Conservation (phyloP, 2,113 vertebrate genomes). For the Eublepharis macularius region DNA sequence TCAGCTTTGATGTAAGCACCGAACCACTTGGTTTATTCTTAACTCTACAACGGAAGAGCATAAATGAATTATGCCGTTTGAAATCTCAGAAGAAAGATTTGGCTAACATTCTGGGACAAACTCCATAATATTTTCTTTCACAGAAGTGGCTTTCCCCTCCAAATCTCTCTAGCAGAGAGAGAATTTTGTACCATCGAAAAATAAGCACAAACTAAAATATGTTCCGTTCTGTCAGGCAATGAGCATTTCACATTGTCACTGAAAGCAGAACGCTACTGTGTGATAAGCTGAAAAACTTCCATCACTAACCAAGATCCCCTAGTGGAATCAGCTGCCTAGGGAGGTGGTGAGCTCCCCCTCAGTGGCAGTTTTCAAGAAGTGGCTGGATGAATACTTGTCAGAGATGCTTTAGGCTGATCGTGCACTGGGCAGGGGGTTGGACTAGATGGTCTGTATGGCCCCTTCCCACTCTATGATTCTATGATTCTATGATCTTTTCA, state of each 20-base stretch:
- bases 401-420: no score
- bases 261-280: not conserved
- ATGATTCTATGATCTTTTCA: no score
- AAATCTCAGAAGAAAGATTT: constrained; percentile 28
- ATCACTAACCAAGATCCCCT: no score
- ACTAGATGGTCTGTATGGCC: no score
- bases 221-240: no score
- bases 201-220: no score
- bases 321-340: no score
- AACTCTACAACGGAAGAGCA: constrained; percentile 39
- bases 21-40: constrained; percentile 47
- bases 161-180: not conserved
- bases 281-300: not conserved
- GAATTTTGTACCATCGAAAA: rapidly evolving
- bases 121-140: not conserved
- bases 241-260: not conserved
- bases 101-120: constrained; percentile 22
- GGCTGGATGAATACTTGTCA: no score
- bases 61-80: constrained; percentile 41
- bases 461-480: no score
- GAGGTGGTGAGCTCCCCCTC: no score
- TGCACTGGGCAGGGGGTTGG: no score
- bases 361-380: no score
- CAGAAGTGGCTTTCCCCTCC: not conserved
- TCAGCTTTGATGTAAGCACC: constrained; percentile 52